Evolutionary conservation across 1,140 invertebrate species (phyloP).

Genomic region (Diploscapter pachys): DNA sequence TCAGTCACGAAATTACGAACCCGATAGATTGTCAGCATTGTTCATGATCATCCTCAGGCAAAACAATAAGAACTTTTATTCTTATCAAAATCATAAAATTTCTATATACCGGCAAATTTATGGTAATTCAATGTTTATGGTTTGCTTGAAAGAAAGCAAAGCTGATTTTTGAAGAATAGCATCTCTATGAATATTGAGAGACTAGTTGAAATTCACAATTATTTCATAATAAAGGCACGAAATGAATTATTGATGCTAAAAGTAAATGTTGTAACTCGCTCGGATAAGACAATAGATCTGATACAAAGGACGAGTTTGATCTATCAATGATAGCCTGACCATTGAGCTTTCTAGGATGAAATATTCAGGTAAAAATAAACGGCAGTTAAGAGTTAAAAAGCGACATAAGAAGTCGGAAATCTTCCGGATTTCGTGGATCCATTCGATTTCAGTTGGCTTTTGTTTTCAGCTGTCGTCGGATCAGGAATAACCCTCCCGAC

Average conservation of each 20-base stretch:
- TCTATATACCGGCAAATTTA: too few relatives aligned
- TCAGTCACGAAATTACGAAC: too few relatives aligned
- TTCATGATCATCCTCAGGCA: too few relatives aligned
- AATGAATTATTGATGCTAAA: neutral
- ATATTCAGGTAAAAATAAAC: neutral
- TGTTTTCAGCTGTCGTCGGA: conserved; percentile 4
- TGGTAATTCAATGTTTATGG: too few relatives aligned
- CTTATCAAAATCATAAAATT: too few relatives aligned
- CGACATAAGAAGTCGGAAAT: conserved; percentile 32
- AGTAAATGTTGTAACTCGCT: neutral
- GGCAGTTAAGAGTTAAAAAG: neutral
- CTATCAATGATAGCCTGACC: neutral
- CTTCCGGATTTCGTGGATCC: neutral
- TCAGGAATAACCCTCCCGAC: conserved; percentile 31
- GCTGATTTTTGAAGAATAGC: too few relatives aligned
- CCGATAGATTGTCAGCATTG: too few relatives aligned
- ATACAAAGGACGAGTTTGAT: neutral
- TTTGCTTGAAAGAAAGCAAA: too few relatives aligned
- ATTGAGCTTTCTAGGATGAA: neutral
- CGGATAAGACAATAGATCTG: neutral
- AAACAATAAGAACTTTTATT: too few relatives aligned
- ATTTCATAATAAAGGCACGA: too few relatives aligned
- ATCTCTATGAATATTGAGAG: too few relatives aligned
- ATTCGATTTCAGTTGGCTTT: neutral
- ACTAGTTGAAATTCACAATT: too few relatives aligned